phyloP scores from a whole-genome alignment of 2,888 invertebrate genomes.

The Azorinus chamasolen region DNA sequence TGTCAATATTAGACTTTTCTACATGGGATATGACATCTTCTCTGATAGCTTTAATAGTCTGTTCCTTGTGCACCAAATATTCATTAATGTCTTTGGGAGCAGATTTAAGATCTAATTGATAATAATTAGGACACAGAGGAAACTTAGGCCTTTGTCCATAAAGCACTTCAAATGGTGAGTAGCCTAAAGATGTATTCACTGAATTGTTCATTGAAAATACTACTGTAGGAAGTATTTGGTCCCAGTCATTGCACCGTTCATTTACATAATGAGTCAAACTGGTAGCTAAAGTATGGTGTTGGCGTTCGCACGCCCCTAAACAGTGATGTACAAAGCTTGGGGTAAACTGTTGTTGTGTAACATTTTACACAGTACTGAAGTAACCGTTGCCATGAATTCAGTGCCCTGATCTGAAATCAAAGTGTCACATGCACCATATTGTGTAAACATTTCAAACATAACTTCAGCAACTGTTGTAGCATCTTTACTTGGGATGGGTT shows the following conservation, averaged over 20 bases:
- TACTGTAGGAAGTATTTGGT: slow-evolving; percentile 20
- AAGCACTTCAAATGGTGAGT: slow-evolving; percentile 49
- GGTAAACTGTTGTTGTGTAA: slow-evolving; percentile 49
- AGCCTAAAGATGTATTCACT: slow-evolving; percentile 36
- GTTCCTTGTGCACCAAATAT: slow-evolving; percentile 26
- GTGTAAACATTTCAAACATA: slow-evolving; percentile 36
- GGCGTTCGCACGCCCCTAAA: slow-evolving; percentile 52
- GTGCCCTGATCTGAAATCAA: slow-evolving; percentile 49
- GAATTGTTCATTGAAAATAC: slow-evolving; percentile 47
- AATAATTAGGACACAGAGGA: slow-evolving; percentile 28
- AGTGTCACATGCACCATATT: slow-evolving; percentile 55
- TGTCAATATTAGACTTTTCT: slow-evolving; percentile 12
- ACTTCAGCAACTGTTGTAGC: slow-evolving; percentile 50
- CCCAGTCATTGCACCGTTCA: slow-evolving; percentile 36
- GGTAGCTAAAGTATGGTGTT: slow-evolving; percentile 46
- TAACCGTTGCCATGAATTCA: slow-evolving; percentile 55
- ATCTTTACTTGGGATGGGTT: slow-evolving; percentile 44
- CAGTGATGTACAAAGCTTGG: slow-evolving; percentile 56
- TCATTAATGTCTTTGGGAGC: slow-evolving; percentile 27
- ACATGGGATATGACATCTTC: slow-evolving; percentile 22
- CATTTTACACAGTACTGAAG: slow-evolving; percentile 38
- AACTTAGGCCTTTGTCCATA: slow-evolving; percentile 47
- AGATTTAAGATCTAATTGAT: slow-evolving; percentile 21
- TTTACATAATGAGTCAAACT: slow-evolving; percentile 46
- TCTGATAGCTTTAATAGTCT: slow-evolving; percentile 7